Evolutionary conservation across 2,113 vertebrate species (phyloP), one percentile per base, ranked within the genome.

Genomic region (Cranoglanis bouderius): DNA sequence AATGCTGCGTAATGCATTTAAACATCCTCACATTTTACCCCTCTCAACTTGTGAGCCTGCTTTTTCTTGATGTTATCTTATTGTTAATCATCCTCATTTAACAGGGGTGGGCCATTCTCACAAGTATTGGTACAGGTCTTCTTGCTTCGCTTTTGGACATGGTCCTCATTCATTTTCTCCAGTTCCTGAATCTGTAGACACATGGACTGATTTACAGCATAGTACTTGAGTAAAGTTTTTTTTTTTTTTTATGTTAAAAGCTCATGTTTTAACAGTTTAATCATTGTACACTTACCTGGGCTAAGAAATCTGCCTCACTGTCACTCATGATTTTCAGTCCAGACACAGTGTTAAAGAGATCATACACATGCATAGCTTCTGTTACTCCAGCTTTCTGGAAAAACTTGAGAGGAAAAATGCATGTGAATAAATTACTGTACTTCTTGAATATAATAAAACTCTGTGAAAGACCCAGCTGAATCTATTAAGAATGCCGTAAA

Each of bases 161-260:
- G 98, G 87, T 98, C 97, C 94, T 99, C 98, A 51, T 99, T 99
- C 90, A 96, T 95, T 94, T 98, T 99, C 95, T 99, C 97, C 95
- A 99, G 88, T 90, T 96, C 95, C 95, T 97, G 96, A 49, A 99
- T 99, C 98, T 99, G 93, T 24, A 84, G 46, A 49, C 46, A 32
- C 0, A 18, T 18, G 10, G 14, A 18, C 9, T 18, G 67, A 35
- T 70, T 19, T 70, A 43, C 43, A 43, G 1, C 16, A 38, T 13
- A n/a, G n/a, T 13, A 65, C 16, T 72, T 35, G 32, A 18, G 32
- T 18, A 70, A 14, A n/a, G 8, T 29, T n/a, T n/a, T n/a, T n/a
- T n/a, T n/a, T n/a, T n/a, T 35, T 14, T 70, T 35, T 10, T 9
- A 8, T 19, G 18, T 19, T 19, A 38, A 72, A 35, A 32, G 10